Evolutionary conservation across 2,113 vertebrate genomes (phyloP).

Genomic region (Poeciliopsis turrubarensis): DNA sequence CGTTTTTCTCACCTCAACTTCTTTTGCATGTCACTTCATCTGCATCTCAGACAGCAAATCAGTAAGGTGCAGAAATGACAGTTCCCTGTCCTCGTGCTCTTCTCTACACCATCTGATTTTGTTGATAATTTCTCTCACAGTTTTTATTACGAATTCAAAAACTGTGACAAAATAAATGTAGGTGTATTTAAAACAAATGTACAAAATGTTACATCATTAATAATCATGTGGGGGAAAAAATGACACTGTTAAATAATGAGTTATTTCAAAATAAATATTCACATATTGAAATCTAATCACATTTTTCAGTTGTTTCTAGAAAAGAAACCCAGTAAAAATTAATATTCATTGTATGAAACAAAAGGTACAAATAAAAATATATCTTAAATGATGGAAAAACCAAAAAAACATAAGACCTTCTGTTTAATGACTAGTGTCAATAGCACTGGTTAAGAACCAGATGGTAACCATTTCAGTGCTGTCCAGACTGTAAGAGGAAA

Average conservation of each 20-base stretch:
- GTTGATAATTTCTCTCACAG: background rate
- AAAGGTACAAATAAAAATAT: too few species aligned
- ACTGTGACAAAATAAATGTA: background rate
- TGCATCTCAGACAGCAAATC: slow-evolving; percentile 76
- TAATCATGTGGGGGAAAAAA: too few species aligned
- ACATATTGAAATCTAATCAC: too few species aligned
- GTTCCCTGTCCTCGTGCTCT: slow-evolving; percentile 69
- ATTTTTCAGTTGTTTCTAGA: too few species aligned
- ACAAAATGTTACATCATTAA: too few species aligned
- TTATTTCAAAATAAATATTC: too few species aligned
- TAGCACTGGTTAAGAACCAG: background rate
- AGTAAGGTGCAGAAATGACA: slow-evolving; percentile 70
- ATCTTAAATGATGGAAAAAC: background rate
- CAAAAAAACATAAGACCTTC: background rate
- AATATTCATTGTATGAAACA: too few species aligned
- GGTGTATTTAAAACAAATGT: background rate
- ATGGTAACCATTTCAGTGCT: background rate
- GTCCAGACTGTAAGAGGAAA: background rate
- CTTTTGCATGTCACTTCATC: slow-evolving; percentile 75
- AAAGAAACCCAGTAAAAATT: too few species aligned
- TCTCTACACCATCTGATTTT: slow-evolving; percentile 7
- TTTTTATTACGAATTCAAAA: background rate
- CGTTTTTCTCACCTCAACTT: slow-evolving; percentile 62
- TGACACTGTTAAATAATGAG: too few species aligned
- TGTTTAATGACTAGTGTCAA: background rate